Evolutionary conservation across 1,140 invertebrate genomes (phyloP).

Genomic region (Drosophila prosaltans): DNA sequence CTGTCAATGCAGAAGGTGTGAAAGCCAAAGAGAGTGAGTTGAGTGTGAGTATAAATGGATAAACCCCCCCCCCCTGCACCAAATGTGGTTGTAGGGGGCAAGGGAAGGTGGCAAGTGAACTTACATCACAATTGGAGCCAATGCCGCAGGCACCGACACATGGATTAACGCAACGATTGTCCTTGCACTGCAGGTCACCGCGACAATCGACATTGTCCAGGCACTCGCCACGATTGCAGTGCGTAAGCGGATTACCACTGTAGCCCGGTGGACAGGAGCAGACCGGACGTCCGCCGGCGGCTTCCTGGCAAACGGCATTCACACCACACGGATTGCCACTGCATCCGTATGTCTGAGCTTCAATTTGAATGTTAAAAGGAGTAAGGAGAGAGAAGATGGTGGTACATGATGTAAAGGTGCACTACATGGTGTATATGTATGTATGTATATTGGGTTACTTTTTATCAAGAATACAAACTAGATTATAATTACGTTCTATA

Average conservation of each 20-base stretch:
- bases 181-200: conserved; percentile 89
- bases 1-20: conserved; percentile 82
- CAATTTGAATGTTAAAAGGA: conserved; percentile 19
- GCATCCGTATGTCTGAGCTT: conserved; percentile 69
- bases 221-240: conserved; percentile 87
- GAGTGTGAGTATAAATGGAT: conserved; percentile 22
- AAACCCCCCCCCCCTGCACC: background rate
- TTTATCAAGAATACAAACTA: too few relatives aligned
- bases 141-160: conserved; percentile 90
- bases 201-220: conserved; percentile 85
- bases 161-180: conserved; percentile 90
- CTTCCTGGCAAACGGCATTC: conserved; percentile 86
- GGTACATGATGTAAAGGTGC: conserved; percentile 18
- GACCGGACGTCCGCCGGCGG: conserved; percentile 86
- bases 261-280: conserved; percentile 89
- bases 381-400: background rate
- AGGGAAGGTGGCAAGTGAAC: conserved; percentile 45
- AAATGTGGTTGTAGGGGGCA: background rate
- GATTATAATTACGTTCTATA: too few relatives aligned
- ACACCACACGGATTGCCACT: conserved; percentile 85
- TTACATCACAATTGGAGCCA: conserved; percentile 88
- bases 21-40: conserved; percentile 49
- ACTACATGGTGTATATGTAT: background rate
- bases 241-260: conserved; percentile 88
- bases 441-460: background rate